Evolutionary conservation across 1,140 invertebrate species (phyloP).

Genomic region (Portunus trituberculatus): DNA sequence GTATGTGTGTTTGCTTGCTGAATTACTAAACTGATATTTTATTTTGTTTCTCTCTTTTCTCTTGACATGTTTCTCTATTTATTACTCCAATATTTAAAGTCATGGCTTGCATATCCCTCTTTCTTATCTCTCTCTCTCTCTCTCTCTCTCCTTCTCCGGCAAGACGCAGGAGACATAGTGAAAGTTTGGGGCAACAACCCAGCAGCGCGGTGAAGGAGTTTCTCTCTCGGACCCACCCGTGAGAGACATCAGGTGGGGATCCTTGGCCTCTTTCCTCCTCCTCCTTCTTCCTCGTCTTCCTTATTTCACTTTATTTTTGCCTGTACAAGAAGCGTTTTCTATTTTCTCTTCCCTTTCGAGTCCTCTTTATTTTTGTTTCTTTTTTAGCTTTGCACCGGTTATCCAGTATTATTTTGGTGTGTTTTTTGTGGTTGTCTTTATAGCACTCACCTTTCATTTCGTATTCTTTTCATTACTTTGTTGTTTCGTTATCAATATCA

Average conservation of each 20-base stretch:
- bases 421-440: too few relatives aligned
- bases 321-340: too few relatives aligned
- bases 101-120: background rate
- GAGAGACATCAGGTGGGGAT: constrained; percentile 22
- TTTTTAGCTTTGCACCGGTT: too few relatives aligned
- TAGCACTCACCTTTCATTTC: too few relatives aligned
- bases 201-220: background rate
- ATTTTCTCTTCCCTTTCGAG: too few relatives aligned
- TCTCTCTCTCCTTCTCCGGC: background rate
- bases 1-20: background rate
- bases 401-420: too few relatives aligned
- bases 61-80: background rate
- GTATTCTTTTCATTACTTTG: too few relatives aligned
- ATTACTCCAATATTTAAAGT: background rate
- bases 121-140: background rate
- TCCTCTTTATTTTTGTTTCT: too few relatives aligned
- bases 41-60: background rate
- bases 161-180: constrained; percentile 28
- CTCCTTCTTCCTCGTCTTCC: constrained; percentile 4
- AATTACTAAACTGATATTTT: background rate
- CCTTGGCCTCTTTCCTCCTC: background rate
- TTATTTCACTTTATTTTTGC: background rate
- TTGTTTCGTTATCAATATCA: too few relatives aligned
- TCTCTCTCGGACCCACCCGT: constrained; percentile 25
- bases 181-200: constrained; percentile 47